A percentile compares a stretch with the other conserved stretches of the same genome.
These are phyloP conservation scores for Sminthurinus aureus DNA, from an alignment of 2,888 invertebrate species.

Conservation along the genomic window DNA sequence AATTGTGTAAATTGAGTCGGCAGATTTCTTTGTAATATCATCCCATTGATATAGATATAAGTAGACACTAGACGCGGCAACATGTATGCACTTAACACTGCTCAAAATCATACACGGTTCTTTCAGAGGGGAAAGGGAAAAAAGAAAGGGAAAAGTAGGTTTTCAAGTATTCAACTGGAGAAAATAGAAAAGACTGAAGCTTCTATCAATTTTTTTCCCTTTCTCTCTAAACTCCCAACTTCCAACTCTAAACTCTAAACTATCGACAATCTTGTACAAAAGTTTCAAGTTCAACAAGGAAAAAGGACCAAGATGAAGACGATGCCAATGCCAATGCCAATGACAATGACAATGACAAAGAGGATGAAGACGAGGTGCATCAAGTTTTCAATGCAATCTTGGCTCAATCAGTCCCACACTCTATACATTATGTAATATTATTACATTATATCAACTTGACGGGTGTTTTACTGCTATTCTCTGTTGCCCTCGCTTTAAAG, in stretches of 20 bases:
- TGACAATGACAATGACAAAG: no score
- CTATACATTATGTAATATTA: not conserved
- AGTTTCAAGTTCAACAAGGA: not conserved
- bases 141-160: not conserved
- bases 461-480: no score
- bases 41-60: conserved; percentile 20
- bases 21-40: conserved; percentile 34
- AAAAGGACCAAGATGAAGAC: not conserved
- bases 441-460: no score
- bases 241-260: no score
- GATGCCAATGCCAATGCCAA: no score
- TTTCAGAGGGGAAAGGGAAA: not conserved
- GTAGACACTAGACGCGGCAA: not conserved
- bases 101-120: no score
- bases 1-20: conserved; percentile 31
- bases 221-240: no score
- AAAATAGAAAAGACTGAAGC: no score
- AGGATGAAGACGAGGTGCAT: not conserved
- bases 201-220: not conserved
- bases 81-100: no score
- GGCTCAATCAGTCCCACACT: not conserved
- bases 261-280: not conserved
- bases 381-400: not conserved
- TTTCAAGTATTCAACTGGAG: not conserved
- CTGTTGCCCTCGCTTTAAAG: no score